Evolutionary conservation across 2,113 vertebrate genomes (phyloP).

Genomic region (Oreochromis aureus): DNA sequence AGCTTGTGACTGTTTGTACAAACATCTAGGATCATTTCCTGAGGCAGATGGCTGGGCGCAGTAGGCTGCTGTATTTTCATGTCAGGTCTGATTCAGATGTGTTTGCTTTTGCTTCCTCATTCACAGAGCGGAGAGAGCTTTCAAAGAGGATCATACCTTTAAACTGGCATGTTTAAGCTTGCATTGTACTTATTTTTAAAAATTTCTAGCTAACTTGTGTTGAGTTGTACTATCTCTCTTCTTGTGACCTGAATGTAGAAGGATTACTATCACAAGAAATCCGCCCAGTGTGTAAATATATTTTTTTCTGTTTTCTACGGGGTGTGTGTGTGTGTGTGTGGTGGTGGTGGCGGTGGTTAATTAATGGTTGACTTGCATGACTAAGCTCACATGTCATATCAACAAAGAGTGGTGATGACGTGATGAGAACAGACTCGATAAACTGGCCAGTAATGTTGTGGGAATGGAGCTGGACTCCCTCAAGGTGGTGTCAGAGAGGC

Average conservation of each 20-base stretch:
- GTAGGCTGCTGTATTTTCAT: not conserved
- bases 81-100: not conserved
- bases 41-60: not conserved
- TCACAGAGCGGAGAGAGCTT: not conserved
- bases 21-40: not conserved
- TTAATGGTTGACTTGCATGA: not conserved
- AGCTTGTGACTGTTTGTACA: not conserved
- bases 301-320: not conserved
- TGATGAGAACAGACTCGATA: not conserved
- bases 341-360: not conserved
- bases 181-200: rapidly evolving
- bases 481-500: too few relatives aligned
- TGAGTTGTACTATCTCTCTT: not conserved
- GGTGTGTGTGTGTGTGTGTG: too few relatives aligned
- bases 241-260: not conserved
- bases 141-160: not conserved
- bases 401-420: not conserved
- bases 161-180: not conserved
- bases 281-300: not conserved
- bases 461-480: too few relatives aligned
- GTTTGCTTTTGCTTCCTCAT: not conserved
- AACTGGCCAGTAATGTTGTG: too few relatives aligned
- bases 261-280: not conserved
- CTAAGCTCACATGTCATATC: not conserved
- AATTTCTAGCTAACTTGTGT: not conserved